phyloP scores from a whole-genome alignment of 1,140 invertebrate genomes.

The Pogonomyrmex californicus region DNA sequence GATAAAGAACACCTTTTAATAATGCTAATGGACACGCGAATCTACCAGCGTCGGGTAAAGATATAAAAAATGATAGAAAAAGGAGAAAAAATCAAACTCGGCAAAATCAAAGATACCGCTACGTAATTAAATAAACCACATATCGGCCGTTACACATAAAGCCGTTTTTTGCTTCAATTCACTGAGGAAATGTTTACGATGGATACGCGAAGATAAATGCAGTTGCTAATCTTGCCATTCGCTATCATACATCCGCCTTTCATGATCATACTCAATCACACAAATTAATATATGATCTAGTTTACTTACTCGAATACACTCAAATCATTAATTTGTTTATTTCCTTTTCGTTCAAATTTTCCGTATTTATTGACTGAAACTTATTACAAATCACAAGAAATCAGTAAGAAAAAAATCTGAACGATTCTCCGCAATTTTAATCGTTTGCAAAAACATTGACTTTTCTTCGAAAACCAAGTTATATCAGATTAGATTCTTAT shows the following conservation, averaged over 20 bases:
- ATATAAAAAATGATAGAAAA: constrained; percentile 24
- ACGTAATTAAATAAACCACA: constrained; percentile 17
- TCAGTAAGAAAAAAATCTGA: neutral
- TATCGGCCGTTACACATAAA: too few relatives aligned
- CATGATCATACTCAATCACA: constrained; percentile 27
- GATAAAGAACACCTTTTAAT: constrained; percentile 43
- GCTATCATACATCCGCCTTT: constrained; percentile 4
- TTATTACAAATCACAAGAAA: neutral
- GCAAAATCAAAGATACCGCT: neutral
- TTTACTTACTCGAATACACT: neutral
- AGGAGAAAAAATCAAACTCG: neutral
- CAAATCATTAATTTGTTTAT: constrained; percentile 3
- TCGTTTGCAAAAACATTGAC: neutral
- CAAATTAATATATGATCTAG: constrained; percentile 23
- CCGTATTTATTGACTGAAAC: neutral
- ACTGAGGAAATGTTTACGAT: constrained; percentile 22
- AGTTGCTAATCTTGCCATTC: neutral
- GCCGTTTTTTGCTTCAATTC: neutral
- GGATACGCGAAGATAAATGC: constrained; percentile 26
- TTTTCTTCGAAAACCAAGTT: neutral
- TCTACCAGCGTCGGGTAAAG: constrained; percentile 16
- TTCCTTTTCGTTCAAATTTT: neutral
- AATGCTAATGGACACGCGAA: constrained; percentile 65
- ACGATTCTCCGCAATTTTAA: neutral
- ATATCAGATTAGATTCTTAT: neutral